Conservation (phyloP, 2,888 invertebrate genomes). For the Apamea anceps region DNA sequence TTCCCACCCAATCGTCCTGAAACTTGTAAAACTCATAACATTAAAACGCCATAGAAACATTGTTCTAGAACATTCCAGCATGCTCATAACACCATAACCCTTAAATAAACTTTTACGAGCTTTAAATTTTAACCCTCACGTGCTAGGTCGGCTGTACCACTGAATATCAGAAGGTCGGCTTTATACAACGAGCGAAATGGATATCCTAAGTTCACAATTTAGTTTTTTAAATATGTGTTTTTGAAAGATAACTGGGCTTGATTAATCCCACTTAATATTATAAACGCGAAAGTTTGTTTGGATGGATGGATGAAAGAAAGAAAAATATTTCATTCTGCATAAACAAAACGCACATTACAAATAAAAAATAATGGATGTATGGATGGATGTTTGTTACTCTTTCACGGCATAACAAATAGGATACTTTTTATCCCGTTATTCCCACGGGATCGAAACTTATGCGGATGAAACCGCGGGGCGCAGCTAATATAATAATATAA, state of each 20-base stretch:
- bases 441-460: too few species aligned
- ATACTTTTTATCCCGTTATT: too few species aligned
- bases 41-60: constrained; percentile 49
- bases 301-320: too few species aligned
- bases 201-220: background rate
- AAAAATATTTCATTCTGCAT: too few species aligned
- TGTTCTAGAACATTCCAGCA: constrained; percentile 52
- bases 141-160: constrained; percentile 31
- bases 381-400: too few species aligned
- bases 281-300: too few species aligned
- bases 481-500: background rate
- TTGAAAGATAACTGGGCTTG: background rate
- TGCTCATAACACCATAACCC: constrained; percentile 58
- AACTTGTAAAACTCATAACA: constrained; percentile 56
- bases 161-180: constrained; percentile 20
- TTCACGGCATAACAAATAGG: too few species aligned
- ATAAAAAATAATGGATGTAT: too few species aligned
- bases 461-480: too few species aligned
- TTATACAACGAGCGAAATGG: background rate
- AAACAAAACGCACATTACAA: too few species aligned
- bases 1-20: constrained; percentile 36
- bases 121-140: constrained; percentile 63
- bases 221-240: background rate
- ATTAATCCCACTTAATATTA: background rate
- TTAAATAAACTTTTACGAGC: constrained; percentile 66